These are phyloP conservation scores for Uria lomvia DNA, from an alignment of 2,113 vertebrate genomes.

Conservation along the genomic window DNA sequence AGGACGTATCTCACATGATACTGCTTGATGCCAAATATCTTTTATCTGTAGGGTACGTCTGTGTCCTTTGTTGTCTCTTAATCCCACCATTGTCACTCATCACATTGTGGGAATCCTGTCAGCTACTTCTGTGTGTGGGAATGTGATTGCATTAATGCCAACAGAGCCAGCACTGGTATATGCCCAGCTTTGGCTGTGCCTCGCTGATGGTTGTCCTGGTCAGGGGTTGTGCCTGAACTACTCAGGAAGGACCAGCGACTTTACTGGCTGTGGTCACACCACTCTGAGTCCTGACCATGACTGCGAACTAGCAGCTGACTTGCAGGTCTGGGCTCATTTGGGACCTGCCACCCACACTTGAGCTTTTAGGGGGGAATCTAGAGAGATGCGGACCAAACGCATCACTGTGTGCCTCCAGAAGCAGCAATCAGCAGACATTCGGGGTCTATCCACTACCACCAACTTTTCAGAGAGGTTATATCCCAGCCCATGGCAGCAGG, in stretches of 20 bases:
- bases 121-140: neutral
- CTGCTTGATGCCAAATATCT: neutral
- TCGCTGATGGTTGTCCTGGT: neutral
- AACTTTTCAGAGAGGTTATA: accelerated
- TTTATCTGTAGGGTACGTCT: neutral
- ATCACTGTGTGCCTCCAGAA: neutral
- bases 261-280: neutral
- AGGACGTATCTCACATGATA: neutral
- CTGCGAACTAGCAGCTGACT: neutral
- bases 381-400: neutral
- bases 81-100: neutral
- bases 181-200: neutral
- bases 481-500: neutral
- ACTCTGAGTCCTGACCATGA: accelerated
- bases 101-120: neutral
- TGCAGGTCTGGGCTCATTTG: neutral
- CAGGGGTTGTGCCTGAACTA: neutral
- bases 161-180: neutral
- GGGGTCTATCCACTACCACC: neutral
- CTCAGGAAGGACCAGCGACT: neutral
- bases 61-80: neutral
- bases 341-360: neutral
- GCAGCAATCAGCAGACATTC: accelerated
- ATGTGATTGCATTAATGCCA: neutral
- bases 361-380: neutral